phyloP scores from a whole-genome alignment of 2,888 invertebrate species.

The Schizaphis graminum region DNA sequence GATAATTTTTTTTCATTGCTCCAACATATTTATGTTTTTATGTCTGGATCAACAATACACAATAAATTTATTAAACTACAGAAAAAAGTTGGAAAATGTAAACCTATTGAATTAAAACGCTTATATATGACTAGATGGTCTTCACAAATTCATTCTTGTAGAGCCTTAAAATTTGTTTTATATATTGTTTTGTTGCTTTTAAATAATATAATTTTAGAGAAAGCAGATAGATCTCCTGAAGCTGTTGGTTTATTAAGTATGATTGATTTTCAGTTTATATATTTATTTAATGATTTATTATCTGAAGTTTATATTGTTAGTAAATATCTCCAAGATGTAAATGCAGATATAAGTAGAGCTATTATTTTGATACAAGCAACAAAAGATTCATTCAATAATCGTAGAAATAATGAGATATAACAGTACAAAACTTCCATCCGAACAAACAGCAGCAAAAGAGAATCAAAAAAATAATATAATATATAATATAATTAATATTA shows the following conservation, averaged over 20 bases:
- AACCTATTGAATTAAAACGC: neutral
- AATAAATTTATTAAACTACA: conserved; percentile 34
- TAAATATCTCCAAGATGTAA: conserved; percentile 36
- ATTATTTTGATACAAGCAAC: conserved; percentile 27
- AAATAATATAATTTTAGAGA: neutral
- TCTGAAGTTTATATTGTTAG: conserved; percentile 16
- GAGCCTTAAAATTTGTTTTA: neutral
- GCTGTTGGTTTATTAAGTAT: conserved; percentile 10
- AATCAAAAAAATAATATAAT: too few species aligned
- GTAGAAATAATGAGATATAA: neutral
- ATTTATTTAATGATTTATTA: conserved; percentile 17
- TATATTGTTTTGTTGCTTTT: conserved; percentile 17
- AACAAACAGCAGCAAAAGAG: neutral
- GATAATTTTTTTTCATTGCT: conserved; percentile 14
- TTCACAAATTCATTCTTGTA: neutral
- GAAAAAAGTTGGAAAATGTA: conserved; percentile 14
- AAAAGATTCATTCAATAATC: neutral
- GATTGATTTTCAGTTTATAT: conserved; percentile 37
- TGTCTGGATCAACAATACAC: conserved; percentile 19
- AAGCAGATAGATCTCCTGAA: neutral
- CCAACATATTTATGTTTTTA: conserved; percentile 19
- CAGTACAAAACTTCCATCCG: conserved; percentile 17
- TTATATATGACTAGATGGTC: conserved; percentile 9
- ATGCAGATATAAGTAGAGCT: conserved; percentile 27
- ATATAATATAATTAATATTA: too few species aligned